phyloP scores from a whole-genome alignment of 2,888 invertebrate species.

The Melanostoma scalare region DNA sequence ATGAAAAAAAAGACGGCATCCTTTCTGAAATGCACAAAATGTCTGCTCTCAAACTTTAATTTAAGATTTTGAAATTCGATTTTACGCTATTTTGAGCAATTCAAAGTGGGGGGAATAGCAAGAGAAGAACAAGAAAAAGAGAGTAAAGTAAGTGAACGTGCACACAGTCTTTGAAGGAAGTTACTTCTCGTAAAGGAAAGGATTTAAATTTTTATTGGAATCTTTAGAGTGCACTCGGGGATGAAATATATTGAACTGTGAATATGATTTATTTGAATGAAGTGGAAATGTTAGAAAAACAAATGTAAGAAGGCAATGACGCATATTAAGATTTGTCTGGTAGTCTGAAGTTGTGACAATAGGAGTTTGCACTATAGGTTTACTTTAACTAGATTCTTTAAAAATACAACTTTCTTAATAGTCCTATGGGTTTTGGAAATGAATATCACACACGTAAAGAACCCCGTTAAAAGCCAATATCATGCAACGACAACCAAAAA shows the following conservation, averaged over 20 bases:
- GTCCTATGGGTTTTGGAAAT: too few relatives aligned
- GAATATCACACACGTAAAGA: too few relatives aligned
- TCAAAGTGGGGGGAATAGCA: background rate
- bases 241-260: conserved; percentile 56
- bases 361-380: background rate
- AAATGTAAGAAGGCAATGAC: background rate
- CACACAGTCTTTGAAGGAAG: background rate
- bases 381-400: too few relatives aligned
- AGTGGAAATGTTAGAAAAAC: background rate
- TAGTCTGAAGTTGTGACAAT: background rate
- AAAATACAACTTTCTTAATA: too few relatives aligned
- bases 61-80: conserved; percentile 64
- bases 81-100: conserved; percentile 64
- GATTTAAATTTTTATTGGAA: conserved; percentile 46
- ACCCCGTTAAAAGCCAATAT: too few relatives aligned
- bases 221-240: conserved; percentile 45
- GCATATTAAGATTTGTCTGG: conserved; percentile 1
- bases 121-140: background rate
- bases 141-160: background rate
- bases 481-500: too few relatives aligned
- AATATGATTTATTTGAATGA: conserved; percentile 30
- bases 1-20: background rate
- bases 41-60: conserved; percentile 37
- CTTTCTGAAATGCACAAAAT: conserved; percentile 15
- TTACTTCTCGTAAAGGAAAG: background rate